phyloP scores from a whole-genome alignment of 2,888 invertebrate genomes.

The Dione juno region DNA sequence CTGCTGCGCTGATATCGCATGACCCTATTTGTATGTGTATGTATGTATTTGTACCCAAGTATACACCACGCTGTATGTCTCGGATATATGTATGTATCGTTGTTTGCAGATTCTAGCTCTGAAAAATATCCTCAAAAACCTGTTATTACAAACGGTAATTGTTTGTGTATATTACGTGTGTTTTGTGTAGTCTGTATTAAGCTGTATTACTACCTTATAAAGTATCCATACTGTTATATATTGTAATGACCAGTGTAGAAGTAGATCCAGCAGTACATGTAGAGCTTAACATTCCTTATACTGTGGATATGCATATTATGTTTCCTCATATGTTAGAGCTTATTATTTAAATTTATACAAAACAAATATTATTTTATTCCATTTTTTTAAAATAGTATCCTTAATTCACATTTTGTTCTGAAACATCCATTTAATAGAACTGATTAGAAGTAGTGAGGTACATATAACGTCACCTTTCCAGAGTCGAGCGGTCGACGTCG shows the following conservation, averaged over 20 bases:
- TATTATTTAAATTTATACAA: not conserved
- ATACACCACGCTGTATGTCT: not conserved
- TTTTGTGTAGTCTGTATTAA: not conserved
- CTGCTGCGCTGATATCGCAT: no score
- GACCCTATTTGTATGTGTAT: slow-evolving; percentile 8
- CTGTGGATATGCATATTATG: not conserved
- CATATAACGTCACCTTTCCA: slow-evolving; percentile 45
- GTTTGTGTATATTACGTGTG: slow-evolving; percentile 2
- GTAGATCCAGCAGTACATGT: not conserved
- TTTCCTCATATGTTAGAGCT: no score
- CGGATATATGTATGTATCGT: slow-evolving; percentile 9
- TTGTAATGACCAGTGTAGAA: no score
- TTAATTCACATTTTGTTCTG: no score
- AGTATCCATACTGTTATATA: no score
- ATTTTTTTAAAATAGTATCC: no score
- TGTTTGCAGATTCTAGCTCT: slow-evolving; percentile 60
- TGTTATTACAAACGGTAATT: slow-evolving; percentile 54
- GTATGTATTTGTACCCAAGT: slow-evolving; percentile 13
- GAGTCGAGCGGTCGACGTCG: slow-evolving; percentile 59
- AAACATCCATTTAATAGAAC: no score
- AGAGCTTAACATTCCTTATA: not conserved
- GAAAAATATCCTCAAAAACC: slow-evolving; percentile 59
- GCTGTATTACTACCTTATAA: no score
- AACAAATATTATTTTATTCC: not conserved
- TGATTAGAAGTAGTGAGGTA: no score